phyloP scores from a whole-genome alignment of 2,113 vertebrate genomes.

The Crocuta crocuta region DNA sequence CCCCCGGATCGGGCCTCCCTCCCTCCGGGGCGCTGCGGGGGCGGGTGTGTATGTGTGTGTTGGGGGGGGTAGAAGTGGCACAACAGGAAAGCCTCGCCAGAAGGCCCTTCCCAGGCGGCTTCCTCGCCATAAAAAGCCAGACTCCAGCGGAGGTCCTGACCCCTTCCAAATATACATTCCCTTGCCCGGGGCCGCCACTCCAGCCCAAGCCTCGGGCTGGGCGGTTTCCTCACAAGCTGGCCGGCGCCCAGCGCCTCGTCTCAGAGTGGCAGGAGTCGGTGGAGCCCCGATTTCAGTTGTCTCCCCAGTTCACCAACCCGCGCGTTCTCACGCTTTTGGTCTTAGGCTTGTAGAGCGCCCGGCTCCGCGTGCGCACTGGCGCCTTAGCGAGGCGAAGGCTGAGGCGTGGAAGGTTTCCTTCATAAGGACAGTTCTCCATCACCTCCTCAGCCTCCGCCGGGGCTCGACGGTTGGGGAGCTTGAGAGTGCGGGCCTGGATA shows the following conservation, averaged over 20 bases:
- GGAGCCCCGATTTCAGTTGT: neutral
- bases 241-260: neutral
- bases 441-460: rapidly evolving
- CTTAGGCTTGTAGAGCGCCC: neutral
- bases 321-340: neutral
- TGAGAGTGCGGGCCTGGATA: rapidly evolving
- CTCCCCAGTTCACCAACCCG: neutral
- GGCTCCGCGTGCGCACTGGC: neutral
- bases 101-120: constrained; percentile 66
- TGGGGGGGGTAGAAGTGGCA: constrained; percentile 6
- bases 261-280: neutral
- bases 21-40: neutral
- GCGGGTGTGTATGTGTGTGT: neutral
- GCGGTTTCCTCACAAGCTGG: neutral
- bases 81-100: constrained; percentile 61
- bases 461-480: neutral
- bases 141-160: constrained; percentile 73
- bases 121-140: constrained; percentile 75
- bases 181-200: neutral
- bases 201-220: neutral
- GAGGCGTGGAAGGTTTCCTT: neutral
- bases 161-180: constrained; percentile 70
- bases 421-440: neutral
- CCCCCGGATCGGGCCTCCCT: neutral
- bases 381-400: neutral